Percentiles rank a stretch among this genome's conserved stretches.
phyloP scores from a whole-genome alignment of 2,113 vertebrate species.

The Gymnorhina tibicen region DNA sequence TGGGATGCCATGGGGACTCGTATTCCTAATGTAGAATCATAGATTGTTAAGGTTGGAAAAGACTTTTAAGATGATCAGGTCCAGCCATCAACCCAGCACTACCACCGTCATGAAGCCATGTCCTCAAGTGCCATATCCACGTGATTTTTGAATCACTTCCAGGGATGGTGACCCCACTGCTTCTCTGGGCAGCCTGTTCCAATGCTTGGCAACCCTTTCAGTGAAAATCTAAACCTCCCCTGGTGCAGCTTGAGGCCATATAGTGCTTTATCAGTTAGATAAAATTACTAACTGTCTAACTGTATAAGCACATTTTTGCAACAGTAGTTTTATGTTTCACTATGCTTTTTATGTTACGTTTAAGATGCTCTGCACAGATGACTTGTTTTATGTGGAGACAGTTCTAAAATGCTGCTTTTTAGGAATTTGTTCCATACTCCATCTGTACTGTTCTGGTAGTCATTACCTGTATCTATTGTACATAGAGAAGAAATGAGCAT shows the following conservation, averaged over 20 bases:
- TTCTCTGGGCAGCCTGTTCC: background rate
- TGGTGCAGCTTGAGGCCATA: background rate
- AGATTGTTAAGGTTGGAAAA: background rate
- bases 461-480: accelerated
- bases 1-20: accelerated
- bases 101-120: background rate
- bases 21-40: background rate
- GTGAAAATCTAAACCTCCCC: background rate
- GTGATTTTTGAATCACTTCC: background rate
- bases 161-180: background rate
- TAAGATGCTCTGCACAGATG: background rate
- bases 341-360: background rate
- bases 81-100: background rate
- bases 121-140: background rate
- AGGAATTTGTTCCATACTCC: background rate
- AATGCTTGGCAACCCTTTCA: background rate
- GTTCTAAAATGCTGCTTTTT: background rate
- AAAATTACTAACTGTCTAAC: background rate
- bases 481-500: background rate
- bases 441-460: background rate
- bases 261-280: background rate
- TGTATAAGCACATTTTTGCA: background rate
- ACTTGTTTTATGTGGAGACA: background rate
- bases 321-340: background rate
- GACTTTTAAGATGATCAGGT: background rate